These are phyloP conservation scores for Cepphus grylle DNA, from an alignment of 2,113 vertebrate species.

Conservation along the genomic window DNA sequence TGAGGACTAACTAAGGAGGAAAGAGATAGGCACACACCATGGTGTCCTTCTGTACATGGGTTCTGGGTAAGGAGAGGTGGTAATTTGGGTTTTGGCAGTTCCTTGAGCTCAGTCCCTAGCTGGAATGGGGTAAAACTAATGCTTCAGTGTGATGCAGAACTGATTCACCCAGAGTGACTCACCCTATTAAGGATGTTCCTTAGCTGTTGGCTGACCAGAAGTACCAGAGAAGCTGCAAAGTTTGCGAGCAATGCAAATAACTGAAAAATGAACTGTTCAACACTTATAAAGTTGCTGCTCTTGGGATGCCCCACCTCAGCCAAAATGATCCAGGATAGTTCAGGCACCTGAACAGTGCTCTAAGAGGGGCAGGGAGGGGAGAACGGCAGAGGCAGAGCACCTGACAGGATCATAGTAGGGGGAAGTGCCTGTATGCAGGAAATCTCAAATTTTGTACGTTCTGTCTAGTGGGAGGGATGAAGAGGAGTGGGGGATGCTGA, in stretches of 20 bases:
- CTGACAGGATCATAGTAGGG: accelerated
- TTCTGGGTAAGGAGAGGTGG: background rate
- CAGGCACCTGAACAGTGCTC: background rate
- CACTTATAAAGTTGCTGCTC: background rate
- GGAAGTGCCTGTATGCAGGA: background rate
- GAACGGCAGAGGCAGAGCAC: background rate
- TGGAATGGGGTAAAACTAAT: background rate
- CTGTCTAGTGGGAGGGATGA: background rate
- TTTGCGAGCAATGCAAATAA: background rate
- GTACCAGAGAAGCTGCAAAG: background rate
- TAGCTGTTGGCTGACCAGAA: background rate
- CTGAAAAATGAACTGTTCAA: background rate
- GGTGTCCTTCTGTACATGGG: background rate
- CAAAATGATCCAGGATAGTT: background rate
- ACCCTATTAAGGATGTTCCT: background rate
- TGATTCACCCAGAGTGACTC: slow-evolving; percentile 17
- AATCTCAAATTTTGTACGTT: background rate
- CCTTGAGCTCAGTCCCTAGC: background rate
- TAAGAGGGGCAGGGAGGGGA: accelerated
- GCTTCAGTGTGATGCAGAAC: background rate
- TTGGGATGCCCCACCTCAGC: accelerated
- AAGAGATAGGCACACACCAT: background rate
- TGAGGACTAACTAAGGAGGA: background rate
- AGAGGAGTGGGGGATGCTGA: background rate
- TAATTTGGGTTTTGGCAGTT: background rate